Base-by-base conservation (phyloP, 1,140 invertebrate species). In the Apolygus lucorum region DNA sequence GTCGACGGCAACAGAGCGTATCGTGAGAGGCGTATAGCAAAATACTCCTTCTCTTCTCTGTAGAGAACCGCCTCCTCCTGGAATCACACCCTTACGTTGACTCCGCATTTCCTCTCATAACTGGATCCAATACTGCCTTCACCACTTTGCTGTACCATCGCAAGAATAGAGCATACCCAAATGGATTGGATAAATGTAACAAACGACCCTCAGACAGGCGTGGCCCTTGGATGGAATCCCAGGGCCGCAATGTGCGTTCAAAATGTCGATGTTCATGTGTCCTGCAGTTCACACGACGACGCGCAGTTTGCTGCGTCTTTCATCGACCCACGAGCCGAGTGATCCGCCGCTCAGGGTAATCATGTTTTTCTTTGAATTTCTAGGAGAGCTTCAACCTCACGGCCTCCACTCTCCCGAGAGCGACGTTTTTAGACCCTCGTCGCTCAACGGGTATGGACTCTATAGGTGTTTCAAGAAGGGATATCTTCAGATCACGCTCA, bases 251-350 rank as follows among this genome's bases (percentile, higher is more conserved):
- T 87, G 80, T 88, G 87, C 88, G 86, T 90, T 90, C 87, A 83
- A 89, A 86, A 84, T 84, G 82, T 88, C 86, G 84, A 87, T 88
- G 86, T 84, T 89, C 86, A 85, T 85, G 84, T 86, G 85, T 87
- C 82, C 86, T 89, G 87, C 88, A 90, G 84, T 89, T 90, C 85
- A 87, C 86, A 88, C 82, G 83, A 84, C 81, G 82, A 85, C 83
- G 82, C 87, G 86, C 87, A 88, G 81, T 86, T 89, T 84, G 84
- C 87, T 88, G 86, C 87, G 86, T 87, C 89, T 85, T 90, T 90
- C 87, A 89, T 89, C 87, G 87, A 88, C 81, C 80, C 84, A 83
- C 83, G 85, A 88, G 83, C 86, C 86, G 80, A 88, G 85, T 87
- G 86, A 89, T 89, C 83, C 84, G 81, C 81, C 81, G 82, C 81